Percentiles rank a stretch among this genome's conserved stretches.
These are phyloP conservation scores for Limnephilus rhombicus DNA, from an alignment of 2,888 invertebrate species.

Conservation along the genomic window DNA sequence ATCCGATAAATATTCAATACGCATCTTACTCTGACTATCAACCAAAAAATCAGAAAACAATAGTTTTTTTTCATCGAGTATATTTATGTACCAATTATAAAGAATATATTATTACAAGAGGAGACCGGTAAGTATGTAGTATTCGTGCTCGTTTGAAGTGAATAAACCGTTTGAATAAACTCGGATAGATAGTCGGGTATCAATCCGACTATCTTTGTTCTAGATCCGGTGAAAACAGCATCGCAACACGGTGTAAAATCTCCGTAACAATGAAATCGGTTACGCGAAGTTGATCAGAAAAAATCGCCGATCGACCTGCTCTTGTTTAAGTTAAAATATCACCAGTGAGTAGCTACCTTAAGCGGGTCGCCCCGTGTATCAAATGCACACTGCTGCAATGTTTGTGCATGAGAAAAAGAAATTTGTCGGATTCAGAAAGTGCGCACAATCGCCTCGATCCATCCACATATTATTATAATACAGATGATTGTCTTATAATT, in stretches of 20 bases:
- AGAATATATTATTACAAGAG: not conserved
- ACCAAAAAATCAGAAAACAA: not conserved
- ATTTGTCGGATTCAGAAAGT: constrained; percentile 46
- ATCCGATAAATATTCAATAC: not conserved
- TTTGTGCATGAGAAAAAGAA: constrained; percentile 38
- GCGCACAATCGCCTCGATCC: constrained; percentile 33
- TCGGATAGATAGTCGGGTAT: not conserved
- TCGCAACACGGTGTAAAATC: constrained; percentile 24
- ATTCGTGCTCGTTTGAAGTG: not conserved
- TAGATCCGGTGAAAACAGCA: constrained; percentile 46
- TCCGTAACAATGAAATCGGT: constrained; percentile 38
- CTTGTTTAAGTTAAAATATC: constrained; percentile 30
- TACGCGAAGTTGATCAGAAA: constrained; percentile 42
- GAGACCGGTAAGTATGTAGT: not conserved
- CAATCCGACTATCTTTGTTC: constrained; percentile 43
- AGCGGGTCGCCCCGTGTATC: constrained; percentile 26
- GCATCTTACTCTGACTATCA: not conserved
- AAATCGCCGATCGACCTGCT: constrained; percentile 35
- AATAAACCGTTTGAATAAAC: constrained; percentile 2
- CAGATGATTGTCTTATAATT: constrained; percentile 33
- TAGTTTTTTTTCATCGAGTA: not conserved
- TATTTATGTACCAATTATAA: not conserved
- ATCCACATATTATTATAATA: constrained; percentile 21
- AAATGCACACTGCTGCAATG: constrained; percentile 17
- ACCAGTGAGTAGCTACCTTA: not conserved